Evolutionary conservation across 1,140 invertebrate species (phyloP).

Genomic region (Meloidogyne floridensis): DNA sequence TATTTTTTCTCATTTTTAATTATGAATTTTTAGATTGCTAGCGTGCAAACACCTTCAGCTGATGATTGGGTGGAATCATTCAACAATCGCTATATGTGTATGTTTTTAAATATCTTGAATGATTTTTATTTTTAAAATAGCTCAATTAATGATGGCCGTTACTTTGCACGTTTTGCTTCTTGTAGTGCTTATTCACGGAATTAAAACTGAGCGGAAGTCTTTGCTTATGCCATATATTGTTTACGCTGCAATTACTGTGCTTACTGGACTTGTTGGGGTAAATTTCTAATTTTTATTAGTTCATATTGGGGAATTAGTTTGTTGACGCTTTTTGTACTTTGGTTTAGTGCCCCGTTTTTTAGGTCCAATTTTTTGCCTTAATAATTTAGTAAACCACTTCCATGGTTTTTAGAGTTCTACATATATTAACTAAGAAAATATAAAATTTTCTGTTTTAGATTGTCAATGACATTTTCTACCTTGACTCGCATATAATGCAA

Average conservation of each 20-base stretch:
- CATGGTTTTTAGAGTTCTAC: too few species aligned
- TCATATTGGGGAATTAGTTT: too few species aligned
- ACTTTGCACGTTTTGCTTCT: conserved; percentile 58
- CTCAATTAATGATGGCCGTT: conserved; percentile 55
- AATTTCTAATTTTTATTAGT: not conserved
- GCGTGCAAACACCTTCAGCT: conserved; percentile 47
- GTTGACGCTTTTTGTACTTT: too few species aligned
- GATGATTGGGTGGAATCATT: conserved; percentile 59
- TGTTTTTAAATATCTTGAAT: conserved; percentile 31
- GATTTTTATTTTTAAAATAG: conserved; percentile 33
- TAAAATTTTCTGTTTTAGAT: conserved; percentile 15
- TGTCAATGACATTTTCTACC: conserved; percentile 35
- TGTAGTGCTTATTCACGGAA: conserved; percentile 62
- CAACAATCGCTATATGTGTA: conserved; percentile 57
- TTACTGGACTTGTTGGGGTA: conserved; percentile 58
- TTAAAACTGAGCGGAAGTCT: conserved; percentile 53
- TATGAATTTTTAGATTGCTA: conserved; percentile 40
- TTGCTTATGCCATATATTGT: conserved; percentile 60
- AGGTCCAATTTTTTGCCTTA: too few species aligned
- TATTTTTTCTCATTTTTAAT: conserved; percentile 1
- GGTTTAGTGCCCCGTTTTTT: not conserved
- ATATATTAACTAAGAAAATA: not conserved
- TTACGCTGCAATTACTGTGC: conserved; percentile 60
- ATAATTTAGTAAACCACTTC: too few species aligned
- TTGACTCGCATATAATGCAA: conserved; percentile 37